Conservation (phyloP, 2,888 invertebrate species). For the Pecten maximus region DNA sequence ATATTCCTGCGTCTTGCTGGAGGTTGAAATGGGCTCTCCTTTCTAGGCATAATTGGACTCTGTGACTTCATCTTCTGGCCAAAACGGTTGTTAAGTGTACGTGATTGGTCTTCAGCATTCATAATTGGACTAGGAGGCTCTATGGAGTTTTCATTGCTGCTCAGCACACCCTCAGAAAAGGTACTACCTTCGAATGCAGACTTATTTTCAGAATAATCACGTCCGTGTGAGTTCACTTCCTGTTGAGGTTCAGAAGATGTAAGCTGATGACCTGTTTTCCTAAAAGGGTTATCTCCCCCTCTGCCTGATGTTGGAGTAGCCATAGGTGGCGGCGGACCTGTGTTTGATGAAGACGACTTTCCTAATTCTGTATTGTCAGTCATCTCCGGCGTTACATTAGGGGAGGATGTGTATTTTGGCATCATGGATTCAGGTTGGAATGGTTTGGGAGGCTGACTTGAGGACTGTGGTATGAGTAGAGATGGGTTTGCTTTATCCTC, state of each 20-base stretch:
- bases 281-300: constrained; percentile 61
- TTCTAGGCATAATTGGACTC: constrained; percentile 67
- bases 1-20: constrained; percentile 54
- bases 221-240: not conserved
- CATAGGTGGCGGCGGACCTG: constrained; percentile 53
- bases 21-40: constrained; percentile 69
- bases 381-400: constrained; percentile 42
- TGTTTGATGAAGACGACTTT: not conserved
- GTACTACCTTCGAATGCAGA: not conserved
- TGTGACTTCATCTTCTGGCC: constrained; percentile 48
- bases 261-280: constrained; percentile 50
- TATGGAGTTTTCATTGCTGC: not conserved
- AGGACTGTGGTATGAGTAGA: not conserved
- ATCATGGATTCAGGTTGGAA: constrained; percentile 35
- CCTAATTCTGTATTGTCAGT: not conserved
- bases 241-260: not conserved
- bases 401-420: constrained; percentile 53
- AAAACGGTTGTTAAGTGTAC: not conserved
- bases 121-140: constrained; percentile 14
- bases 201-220: not conserved
- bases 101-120: not conserved
- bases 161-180: not conserved
- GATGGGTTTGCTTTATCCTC: not conserved
- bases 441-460: constrained; percentile 7
- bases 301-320: constrained; percentile 47